Evolutionary conservation across 35 echinoderm and acorn worm species (phyloP).

Genomic region (Ophiothrix spiculata): DNA sequence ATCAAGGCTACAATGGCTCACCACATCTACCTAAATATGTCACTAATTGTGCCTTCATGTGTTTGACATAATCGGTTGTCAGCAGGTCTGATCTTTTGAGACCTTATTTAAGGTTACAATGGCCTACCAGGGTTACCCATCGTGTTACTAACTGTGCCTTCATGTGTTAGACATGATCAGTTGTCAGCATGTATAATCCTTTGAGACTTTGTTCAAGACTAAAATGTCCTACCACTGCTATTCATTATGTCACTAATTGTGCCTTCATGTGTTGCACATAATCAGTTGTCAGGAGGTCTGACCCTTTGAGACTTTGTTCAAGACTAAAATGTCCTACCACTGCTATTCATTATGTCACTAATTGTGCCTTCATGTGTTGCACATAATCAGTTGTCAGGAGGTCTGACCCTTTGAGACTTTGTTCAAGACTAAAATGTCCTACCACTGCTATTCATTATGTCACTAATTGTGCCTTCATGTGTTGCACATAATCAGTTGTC

Average conservation of each 20-base stretch:
- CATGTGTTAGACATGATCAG: conserved; percentile 54
- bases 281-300: conserved; percentile 58
- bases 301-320: conserved; percentile 58
- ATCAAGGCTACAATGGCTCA: too few relatives aligned
- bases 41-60: conserved; percentile 20
- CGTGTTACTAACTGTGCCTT: conserved; percentile 5
- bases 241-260: neutral
- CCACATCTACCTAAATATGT: too few relatives aligned
- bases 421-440: conserved; percentile 60
- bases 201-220: conserved; percentile 66
- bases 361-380: conserved; percentile 44
- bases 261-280: conserved; percentile 57
- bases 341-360: too few relatives aligned
- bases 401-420: conserved; percentile 67
- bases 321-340: too few relatives aligned
- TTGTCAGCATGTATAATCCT: conserved; percentile 58
- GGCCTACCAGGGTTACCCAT: too few relatives aligned
- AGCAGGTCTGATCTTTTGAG: conserved; percentile 61
- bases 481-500: conserved; percentile 54
- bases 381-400: conserved; percentile 57
- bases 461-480: conserved; percentile 32
- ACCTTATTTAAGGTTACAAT: conserved; percentile 62
- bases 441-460: too few relatives aligned
- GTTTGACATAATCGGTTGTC: conserved; percentile 46
- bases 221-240: too few relatives aligned